Evolutionary conservation across 2,888 invertebrate species (phyloP).

Genomic region (Leptopilina syphax): DNA sequence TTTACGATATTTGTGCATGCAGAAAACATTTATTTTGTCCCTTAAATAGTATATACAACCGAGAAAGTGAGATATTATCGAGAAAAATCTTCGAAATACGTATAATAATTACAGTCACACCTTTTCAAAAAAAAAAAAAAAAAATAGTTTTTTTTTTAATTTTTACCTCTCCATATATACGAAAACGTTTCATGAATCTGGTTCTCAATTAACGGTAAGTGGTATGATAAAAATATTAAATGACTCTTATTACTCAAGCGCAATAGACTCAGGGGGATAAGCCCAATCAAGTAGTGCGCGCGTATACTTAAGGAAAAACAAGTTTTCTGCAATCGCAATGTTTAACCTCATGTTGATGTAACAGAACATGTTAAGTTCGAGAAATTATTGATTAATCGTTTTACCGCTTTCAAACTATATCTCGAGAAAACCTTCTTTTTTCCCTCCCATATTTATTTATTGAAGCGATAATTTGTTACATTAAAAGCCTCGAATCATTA

Average conservation of each 20-base stretch:
- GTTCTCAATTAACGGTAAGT: conserved; percentile 65
- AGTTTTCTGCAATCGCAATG: conserved; percentile 30
- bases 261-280: conserved; percentile 61
- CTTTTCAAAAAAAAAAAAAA: conserved; percentile 7
- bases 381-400: conserved; percentile 32
- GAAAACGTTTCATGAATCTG: conserved; percentile 63
- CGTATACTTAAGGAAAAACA: conserved; percentile 30
- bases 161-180: conserved; percentile 28
- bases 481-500: conserved; percentile 17
- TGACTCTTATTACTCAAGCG: conserved; percentile 65
- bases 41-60: not conserved
- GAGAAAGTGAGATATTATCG: not conserved
- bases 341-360: conserved; percentile 34
- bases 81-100: conserved; percentile 8
- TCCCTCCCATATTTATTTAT: not conserved
- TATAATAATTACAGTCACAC: conserved; percentile 31
- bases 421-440: not conserved
- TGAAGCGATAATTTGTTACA: conserved; percentile 13
- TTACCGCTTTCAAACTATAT: conserved; percentile 7
- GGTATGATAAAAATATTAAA: conserved; percentile 65
- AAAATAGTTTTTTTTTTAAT: conserved; percentile 41
- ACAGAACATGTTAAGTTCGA: conserved; percentile 27
- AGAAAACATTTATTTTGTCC: conserved; percentile 1
- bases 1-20: conserved; percentile 16
- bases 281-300: conserved; percentile 33